Evolutionary conservation across 2,888 invertebrate species (phyloP).

Genomic region (Metellina segmentata): DNA sequence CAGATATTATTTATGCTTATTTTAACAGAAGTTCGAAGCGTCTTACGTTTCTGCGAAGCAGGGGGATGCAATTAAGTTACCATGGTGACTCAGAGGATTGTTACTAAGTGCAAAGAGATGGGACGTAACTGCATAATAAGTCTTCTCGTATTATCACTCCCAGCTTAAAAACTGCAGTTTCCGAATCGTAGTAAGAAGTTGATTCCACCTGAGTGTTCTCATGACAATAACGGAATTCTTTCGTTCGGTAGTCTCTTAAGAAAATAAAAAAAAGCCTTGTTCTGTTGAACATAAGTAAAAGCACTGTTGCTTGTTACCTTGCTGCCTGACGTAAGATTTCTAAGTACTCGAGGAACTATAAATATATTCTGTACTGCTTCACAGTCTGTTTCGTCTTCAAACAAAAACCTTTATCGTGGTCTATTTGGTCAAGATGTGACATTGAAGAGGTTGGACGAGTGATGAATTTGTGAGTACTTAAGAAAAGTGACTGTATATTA

Average conservation of each 20-base stretch:
- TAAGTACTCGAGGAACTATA: no score
- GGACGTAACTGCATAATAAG: slow-evolving; percentile 37
- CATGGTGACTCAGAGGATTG: slow-evolving; percentile 45
- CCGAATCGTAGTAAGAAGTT: slow-evolving; percentile 17
- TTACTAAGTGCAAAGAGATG: slow-evolving; percentile 23
- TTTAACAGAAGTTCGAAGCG: slow-evolving; percentile 35
- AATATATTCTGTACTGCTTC: no score
- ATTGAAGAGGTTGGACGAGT: no score
- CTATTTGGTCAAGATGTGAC: no score
- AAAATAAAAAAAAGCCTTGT: slow-evolving; percentile 18
- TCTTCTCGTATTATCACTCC: background rate
- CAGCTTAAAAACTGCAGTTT: slow-evolving; percentile 24
- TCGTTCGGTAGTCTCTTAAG: background rate
- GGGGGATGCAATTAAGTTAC: slow-evolving; percentile 54
- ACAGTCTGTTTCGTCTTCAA: no score
- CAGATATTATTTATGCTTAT: slow-evolving; percentile 46
- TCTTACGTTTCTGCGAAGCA: background rate
- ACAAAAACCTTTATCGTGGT: no score
- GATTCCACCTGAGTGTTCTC: slow-evolving; percentile 20
- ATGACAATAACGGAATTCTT: slow-evolving; percentile 50
- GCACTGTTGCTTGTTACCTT: slow-evolving; percentile 17
- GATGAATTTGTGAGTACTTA: no score
- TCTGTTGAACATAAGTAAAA: slow-evolving; percentile 46
- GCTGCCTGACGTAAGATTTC: no score
- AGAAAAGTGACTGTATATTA: no score